Percentiles rank a stretch among this genome's conserved stretches.
Evolutionary conservation across 2,113 vertebrate genomes (phyloP).

Genomic region (Seriola dumerili): DNA sequence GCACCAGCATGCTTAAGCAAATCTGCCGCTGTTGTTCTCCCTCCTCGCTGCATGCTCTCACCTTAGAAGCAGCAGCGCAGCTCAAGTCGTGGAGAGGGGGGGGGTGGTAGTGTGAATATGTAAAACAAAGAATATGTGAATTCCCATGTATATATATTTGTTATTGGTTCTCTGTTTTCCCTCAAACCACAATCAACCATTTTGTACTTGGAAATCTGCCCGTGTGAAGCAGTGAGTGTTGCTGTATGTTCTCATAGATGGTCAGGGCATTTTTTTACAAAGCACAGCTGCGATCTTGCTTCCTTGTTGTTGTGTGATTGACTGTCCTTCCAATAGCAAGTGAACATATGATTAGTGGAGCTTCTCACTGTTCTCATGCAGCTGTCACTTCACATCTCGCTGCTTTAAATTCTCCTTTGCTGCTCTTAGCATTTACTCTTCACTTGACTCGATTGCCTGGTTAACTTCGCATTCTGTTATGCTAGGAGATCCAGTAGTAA

Average conservation of each 20-base stretch:
- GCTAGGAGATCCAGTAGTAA: conserved; percentile 35
- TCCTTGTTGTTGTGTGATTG: conserved; percentile 75
- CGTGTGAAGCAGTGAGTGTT: conserved; percentile 67
- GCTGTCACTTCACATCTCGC: conserved; percentile 67
- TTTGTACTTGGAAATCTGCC: conserved; percentile 80
- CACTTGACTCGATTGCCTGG: conserved; percentile 50
- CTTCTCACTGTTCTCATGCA: conserved; percentile 68
- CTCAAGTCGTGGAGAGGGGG: conserved; percentile 59
- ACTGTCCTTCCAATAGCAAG: conserved; percentile 76
- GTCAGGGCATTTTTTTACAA: conserved; percentile 75
- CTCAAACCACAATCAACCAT: conserved; percentile 81
- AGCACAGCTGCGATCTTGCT: conserved; percentile 70
- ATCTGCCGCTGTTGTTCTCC: conserved; percentile 81
- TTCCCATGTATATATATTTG: conserved; percentile 84
- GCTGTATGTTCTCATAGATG: conserved; percentile 71
- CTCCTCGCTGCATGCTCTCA: conserved; percentile 79
- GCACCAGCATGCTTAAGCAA: conserved; percentile 85
- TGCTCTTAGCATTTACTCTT: conserved; percentile 43
- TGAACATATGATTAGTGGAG: conserved; percentile 79
- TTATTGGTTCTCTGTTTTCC: conserved; percentile 81
- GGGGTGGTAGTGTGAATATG: conserved; percentile 78
- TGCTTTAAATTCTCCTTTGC: conserved; percentile 35
- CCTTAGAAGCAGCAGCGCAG: conserved; percentile 77
- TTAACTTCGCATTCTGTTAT: conserved; percentile 35
- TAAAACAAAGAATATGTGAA: conserved; percentile 82